Percentiles rank a stretch among this genome's conserved stretches.
Conservation (phyloP, 1,140 invertebrate species). For the Orussus abietinus region DNA sequence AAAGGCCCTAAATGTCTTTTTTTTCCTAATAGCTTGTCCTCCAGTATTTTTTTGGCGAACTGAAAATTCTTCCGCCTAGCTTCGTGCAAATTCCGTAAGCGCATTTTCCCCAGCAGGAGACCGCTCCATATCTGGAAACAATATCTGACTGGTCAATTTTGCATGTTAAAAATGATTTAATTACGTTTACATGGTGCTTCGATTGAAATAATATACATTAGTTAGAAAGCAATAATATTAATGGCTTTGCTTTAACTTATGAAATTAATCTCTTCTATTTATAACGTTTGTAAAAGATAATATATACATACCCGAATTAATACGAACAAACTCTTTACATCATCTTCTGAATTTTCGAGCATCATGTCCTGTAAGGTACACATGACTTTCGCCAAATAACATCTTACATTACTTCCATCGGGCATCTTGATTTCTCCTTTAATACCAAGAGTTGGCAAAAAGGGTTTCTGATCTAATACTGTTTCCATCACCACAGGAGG, state of each 20-base stretch:
- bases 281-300: too few relatives aligned
- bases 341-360: conserved; percentile 64
- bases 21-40: conserved; percentile 60
- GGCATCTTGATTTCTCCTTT: conserved; percentile 56
- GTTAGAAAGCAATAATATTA: too few relatives aligned
- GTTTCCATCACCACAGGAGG: conserved; percentile 51
- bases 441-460: conserved; percentile 46
- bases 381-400: conserved; percentile 55
- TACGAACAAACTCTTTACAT: conserved; percentile 67
- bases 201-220: too few relatives aligned
- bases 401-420: conserved; percentile 61
- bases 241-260: neutral
- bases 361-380: conserved; percentile 58
- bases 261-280: conserved; percentile 13
- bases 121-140: conserved; percentile 59
- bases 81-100: conserved; percentile 54
- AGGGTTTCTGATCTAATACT: conserved; percentile 37
- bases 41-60: conserved; percentile 58
- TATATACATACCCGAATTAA: conserved; percentile 58
- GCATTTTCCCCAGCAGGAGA: conserved; percentile 58
- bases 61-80: conserved; percentile 59
- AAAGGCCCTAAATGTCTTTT: conserved; percentile 63
- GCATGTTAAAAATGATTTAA: neutral
- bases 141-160: conserved; percentile 6
- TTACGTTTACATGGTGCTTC: too few relatives aligned